These are phyloP conservation scores for Drosophila subsilvestris DNA, from an alignment of 2,888 invertebrate species.

Conservation along the genomic window DNA sequence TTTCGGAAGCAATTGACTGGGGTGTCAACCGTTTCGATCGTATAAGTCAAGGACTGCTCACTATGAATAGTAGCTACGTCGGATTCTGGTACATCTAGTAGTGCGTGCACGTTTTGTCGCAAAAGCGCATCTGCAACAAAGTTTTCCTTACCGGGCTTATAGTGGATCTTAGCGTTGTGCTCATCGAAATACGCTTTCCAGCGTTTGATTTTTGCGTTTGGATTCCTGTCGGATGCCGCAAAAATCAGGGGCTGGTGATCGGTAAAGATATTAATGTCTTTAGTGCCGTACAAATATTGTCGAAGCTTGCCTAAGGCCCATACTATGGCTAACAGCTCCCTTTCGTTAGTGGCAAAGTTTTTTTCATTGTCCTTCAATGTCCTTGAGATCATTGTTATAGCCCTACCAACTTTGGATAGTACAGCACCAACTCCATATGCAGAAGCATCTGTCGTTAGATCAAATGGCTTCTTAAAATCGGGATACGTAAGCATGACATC, in stretches of 20 bases:
- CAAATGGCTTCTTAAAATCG: too few relatives aligned
- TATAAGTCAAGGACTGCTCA: background rate
- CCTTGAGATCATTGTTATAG: too few relatives aligned
- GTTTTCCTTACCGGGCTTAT: background rate
- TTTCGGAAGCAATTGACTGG: conserved; percentile 1
- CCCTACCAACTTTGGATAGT: too few relatives aligned
- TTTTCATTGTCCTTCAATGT: too few relatives aligned
- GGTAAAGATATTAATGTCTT: background rate
- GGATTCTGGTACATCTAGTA: background rate
- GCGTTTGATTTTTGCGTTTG: too few relatives aligned
- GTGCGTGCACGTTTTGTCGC: background rate
- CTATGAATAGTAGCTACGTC: background rate
- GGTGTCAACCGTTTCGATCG: background rate
- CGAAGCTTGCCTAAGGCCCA: background rate
- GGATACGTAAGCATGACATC: too few relatives aligned
- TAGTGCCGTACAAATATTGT: background rate
- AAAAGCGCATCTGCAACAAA: background rate
- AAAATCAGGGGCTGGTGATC: background rate
- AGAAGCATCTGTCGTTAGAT: too few relatives aligned
- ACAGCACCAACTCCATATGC: too few relatives aligned
- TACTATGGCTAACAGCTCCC: background rate
- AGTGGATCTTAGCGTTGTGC: too few relatives aligned
- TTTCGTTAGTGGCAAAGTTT: conserved; percentile 1
- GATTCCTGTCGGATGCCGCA: background rate
- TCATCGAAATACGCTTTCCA: too few relatives aligned